Percentiles rank a stretch among this genome's conserved stretches.
phyloP scores from a whole-genome alignment of 2,113 vertebrate genomes.

The Hyperopisus bebe region DNA sequence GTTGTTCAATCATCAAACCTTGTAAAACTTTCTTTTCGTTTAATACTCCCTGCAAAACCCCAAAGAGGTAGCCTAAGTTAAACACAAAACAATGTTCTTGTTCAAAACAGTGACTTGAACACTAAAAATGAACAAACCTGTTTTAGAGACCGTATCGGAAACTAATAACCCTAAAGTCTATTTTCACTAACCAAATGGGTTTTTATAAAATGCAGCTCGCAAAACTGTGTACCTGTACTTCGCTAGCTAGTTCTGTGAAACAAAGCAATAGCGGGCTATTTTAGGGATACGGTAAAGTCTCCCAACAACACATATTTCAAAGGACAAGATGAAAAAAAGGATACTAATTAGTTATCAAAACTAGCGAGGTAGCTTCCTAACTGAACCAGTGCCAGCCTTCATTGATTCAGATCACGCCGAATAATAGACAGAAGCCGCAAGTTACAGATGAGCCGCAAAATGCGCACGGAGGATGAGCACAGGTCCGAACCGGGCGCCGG shows the following conservation, averaged over 20 bases:
- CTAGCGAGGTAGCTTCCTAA: not conserved
- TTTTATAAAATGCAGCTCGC: not conserved
- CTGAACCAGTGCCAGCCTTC: not conserved
- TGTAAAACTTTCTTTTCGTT: not conserved
- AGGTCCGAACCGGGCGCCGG: not conserved
- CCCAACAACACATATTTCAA: not conserved
- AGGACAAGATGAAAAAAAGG: not conserved
- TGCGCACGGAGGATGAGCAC: not conserved
- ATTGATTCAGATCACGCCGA: conserved; percentile 25
- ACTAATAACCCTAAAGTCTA: not conserved
- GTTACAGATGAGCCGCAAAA: not conserved
- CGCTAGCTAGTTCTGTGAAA: not conserved
- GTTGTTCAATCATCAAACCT: not conserved
- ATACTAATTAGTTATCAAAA: not conserved
- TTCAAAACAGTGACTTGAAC: not conserved
- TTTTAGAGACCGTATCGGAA: not conserved
- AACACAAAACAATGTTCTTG: not conserved
- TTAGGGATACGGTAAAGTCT: not conserved
- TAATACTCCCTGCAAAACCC: not conserved
- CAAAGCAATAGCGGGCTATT: not conserved
- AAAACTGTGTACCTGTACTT: not conserved
- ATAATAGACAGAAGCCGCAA: conserved; percentile 25
- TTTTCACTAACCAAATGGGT: not conserved
- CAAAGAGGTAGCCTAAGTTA: not conserved
- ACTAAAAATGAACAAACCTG: not conserved